These are phyloP conservation scores for Trachelus iudaicus DNA, from an alignment of 2,888 invertebrate genomes.

Conservation along the genomic window DNA sequence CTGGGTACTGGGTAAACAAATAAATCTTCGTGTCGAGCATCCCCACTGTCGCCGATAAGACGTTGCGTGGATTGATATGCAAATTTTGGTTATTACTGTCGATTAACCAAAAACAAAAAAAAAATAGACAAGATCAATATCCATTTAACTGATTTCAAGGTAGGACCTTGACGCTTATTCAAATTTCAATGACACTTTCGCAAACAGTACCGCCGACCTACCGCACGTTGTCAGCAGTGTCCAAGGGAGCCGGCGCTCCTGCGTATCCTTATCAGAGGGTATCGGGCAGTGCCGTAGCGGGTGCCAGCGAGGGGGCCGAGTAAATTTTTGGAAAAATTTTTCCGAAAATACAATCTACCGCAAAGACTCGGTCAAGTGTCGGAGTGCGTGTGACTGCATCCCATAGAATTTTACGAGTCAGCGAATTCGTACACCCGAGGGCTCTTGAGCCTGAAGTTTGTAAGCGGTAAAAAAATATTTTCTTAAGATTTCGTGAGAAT, in stretches of 20 bases:
- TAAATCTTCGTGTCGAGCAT: background rate
- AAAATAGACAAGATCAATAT: background rate
- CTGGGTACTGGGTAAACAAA: background rate
- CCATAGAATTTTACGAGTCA: background rate
- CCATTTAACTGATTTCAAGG: background rate
- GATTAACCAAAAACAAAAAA: background rate
- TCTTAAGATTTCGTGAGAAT: background rate
- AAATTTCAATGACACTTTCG: background rate
- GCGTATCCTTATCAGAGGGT: background rate
- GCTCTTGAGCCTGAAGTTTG: background rate
- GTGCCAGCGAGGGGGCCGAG: background rate
- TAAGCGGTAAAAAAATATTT: background rate
- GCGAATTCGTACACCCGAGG: background rate
- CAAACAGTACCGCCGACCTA: background rate
- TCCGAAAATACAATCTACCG: slow-evolving; percentile 23
- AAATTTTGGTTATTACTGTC: background rate
- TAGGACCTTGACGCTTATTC: background rate
- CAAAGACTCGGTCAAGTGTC: slow-evolving; percentile 28
- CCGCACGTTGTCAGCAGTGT: background rate
- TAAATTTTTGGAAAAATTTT: too few relatives aligned
- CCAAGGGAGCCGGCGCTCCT: background rate
- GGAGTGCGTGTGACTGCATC: background rate
- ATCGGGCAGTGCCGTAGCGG: background rate
- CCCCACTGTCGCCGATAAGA: background rate
- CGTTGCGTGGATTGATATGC: background rate